Base-by-base conservation (phyloP, 2,888 invertebrate species). In the Agrotis ipsilon region DNA sequence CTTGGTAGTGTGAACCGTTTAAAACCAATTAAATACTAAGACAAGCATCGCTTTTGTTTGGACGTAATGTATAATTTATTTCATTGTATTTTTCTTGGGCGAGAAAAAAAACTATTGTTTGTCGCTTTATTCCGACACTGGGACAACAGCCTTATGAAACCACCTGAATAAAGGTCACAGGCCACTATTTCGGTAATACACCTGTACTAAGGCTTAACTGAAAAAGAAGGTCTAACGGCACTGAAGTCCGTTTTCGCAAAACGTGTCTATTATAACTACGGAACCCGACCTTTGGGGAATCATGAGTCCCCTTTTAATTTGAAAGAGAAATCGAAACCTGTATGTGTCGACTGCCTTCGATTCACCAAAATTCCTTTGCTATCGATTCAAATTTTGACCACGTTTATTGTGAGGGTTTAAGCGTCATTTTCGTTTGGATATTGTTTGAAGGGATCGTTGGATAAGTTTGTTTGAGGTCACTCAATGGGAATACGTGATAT, bases 301-400 rank as follows among this genome's bases (percentile, higher is more conserved):
- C 84, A 75, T 68, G 81, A 77, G 90, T 91, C 91, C 91, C 91
- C 87, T 89, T 90, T 91, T 91, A 91, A 91, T 91, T 91, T 91
- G 87, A 86, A 86, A 86, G 85, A 87, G 88, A 89, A 91, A 91
- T 90, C 91, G 89, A 88, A 91, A 89, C 86, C 85, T 78, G 83
- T 83, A 81, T 84, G 70, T 84, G 77, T 75, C 72, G 63, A 74
- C 68, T 81, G 71, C 82, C 80, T 81, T 80, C 71, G 51, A 74
- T 70, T 21, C 18, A 57, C 68, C 58, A 70, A 58, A 9, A 57
- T 65, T 27, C 24, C 6, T 45, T 13, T 60, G 19, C 58, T 14
- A 0, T 1, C 48, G 2, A 18, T 16, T 32, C 32, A 19, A 49
- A 39, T 21, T 45, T 19, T 9, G 0, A 2, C 2, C 7, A 59